A percentile compares a stretch with the other conserved stretches of the same genome.
Conservation (phyloP, 2,113 vertebrate species). For the Chaenogobius annularis region DNA sequence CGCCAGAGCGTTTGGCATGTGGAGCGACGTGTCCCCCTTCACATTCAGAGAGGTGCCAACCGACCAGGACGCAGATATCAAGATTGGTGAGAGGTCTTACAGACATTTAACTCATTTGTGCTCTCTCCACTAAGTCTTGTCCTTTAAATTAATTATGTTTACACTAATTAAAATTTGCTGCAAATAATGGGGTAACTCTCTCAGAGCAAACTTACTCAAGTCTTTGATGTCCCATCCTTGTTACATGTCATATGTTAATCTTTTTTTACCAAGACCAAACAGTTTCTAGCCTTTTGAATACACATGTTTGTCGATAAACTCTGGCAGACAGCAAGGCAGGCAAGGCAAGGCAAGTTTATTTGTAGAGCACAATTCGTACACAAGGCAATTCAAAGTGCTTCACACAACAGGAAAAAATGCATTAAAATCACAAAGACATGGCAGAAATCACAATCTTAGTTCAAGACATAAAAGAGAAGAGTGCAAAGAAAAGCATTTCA, state of each 20-base stretch:
- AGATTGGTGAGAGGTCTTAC: slow-evolving; percentile 82
- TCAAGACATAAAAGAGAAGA: no score
- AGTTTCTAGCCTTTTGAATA: neutral
- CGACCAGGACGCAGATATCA: slow-evolving; percentile 83
- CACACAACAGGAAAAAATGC: no score
- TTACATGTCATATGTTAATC: no score
- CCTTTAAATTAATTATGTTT: slow-evolving; percentile 40
- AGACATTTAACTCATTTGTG: slow-evolving; percentile 13
- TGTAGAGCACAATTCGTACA: no score
- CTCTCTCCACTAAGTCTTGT: neutral
- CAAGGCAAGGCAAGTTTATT: no score
- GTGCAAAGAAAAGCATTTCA: no score
- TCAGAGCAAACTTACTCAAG: neutral
- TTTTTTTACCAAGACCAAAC: neutral
- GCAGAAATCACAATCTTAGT: no score
- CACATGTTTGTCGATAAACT: slow-evolving; percentile 28
- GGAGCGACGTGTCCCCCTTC: slow-evolving; percentile 94
- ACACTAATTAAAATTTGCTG: neutral
- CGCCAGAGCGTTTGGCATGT: slow-evolving; percentile 89
- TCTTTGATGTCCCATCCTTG: neutral
- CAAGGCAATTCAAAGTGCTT: no score
- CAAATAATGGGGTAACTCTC: neutral
- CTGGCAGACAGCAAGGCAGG: slow-evolving; percentile 22
- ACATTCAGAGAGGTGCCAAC: slow-evolving; percentile 89
- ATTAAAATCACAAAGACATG: no score